Evolutionary conservation across 2,113 vertebrate genomes (phyloP).

Genomic region (Turnix velox): DNA sequence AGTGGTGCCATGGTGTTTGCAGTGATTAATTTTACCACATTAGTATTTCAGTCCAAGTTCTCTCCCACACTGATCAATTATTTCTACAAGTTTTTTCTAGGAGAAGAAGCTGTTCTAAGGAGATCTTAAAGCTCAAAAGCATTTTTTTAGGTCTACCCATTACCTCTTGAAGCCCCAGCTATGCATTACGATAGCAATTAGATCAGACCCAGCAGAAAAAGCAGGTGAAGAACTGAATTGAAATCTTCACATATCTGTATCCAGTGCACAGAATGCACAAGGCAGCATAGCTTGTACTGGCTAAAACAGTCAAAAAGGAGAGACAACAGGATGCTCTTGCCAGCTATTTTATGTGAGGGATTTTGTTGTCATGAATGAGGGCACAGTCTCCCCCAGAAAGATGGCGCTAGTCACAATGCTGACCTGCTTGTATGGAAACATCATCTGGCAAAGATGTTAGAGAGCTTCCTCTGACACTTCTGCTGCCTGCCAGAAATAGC

Average conservation of each 20-base stretch:
- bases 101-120: not conserved
- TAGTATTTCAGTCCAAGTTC: not conserved
- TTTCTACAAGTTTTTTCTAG: conserved; percentile 14
- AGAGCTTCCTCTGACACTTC: conserved; percentile 10
- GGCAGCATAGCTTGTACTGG: not conserved
- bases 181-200: conserved; percentile 1
- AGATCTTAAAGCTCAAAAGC: conserved; percentile 29
- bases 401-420: not conserved
- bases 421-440: conserved; percentile 25
- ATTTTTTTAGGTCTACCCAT: not conserved
- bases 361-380: conserved; percentile 38
- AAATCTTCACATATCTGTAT: not conserved
- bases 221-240: conserved; percentile 11
- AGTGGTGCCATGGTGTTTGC: not conserved
- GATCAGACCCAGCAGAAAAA: conserved; percentile 25
- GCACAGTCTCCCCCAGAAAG: not conserved
- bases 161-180: not conserved
- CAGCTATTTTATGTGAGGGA: conserved; percentile 35
- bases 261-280: not conserved
- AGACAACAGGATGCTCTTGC: conserved; percentile 9
- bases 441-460: conserved; percentile 11
- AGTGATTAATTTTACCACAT: not conserved
- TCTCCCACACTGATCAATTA: not conserved
- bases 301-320: not conserved
- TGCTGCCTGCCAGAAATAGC: conserved; percentile 14